Base-by-base conservation (phyloP, 2,888 invertebrate genomes). In the Agrotis clavis region DNA sequence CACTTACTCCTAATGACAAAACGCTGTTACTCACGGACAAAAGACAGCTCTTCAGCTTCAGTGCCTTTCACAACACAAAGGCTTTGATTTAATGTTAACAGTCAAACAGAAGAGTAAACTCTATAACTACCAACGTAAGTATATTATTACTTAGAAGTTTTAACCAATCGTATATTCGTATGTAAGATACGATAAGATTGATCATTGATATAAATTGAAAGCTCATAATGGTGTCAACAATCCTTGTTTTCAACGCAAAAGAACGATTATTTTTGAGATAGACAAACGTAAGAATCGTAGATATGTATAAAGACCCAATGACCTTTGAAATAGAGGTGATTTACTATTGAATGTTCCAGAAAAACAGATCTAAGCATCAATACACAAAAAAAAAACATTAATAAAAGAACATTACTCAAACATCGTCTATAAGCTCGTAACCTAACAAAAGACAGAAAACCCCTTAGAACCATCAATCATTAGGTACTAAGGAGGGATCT, bases 211-310 rank as follows among this genome's bases (percentile, higher is more conserved):
- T 47, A 63, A 21, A 18, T 25, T 11, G 7, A 35, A 21, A 2
- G 0, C 5, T 48, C 13, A 18, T 6, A 41, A 53, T 61, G 41
- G 48, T 75, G 65, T 63, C 77, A 75, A 77, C 68, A 79, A 74
- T 66, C 48, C 2, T n/a, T 56, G 62, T 68, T 48, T 61, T 45
- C 47, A 63, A 19, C 50, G 18, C 14, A 7, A 47, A 51, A 5
- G 18, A 16, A 53, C 4, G 3, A 1, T 48, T 1, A 6, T 41
- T 48, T 19, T 47, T 2, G 4, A 14, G 19, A 30, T 2, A 50
- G 16, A 19, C 14, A 1, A 35, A 54, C 5, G 11, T 13, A 11
- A 1, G 45, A 16, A 30, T 14, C 50, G 11, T 35, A 51, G 6
- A 3, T 35, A 18, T 11, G 9, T 30, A 4, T 25, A 25, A 7